A percentile compares a stretch with the other conserved stretches of the same genome.
phyloP scores from a whole-genome alignment of 2,113 vertebrate species.

The Neodontobutis hainanensis region DNA sequence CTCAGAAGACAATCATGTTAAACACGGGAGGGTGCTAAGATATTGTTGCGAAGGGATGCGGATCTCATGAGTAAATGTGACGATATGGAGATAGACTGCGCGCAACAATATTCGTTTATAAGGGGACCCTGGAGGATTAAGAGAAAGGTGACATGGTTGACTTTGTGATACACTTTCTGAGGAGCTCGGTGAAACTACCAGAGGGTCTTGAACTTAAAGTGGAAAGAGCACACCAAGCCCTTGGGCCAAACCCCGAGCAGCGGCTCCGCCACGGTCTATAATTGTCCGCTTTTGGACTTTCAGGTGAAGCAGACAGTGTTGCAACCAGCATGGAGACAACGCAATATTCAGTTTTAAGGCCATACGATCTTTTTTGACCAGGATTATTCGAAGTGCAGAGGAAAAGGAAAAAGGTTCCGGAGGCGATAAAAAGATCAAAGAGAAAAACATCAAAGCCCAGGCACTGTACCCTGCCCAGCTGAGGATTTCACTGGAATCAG shows the following conservation, averaged over 20 bases:
- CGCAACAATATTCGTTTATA: not conserved
- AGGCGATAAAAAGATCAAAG: no score
- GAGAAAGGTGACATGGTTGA: not conserved
- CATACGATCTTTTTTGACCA: no score
- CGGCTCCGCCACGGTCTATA: not conserved
- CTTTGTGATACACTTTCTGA: not conserved
- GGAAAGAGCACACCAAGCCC: not conserved
- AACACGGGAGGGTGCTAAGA: not conserved
- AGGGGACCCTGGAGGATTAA: not conserved
- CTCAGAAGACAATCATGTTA: not conserved
- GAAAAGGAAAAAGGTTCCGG: no score
- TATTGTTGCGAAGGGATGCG: not conserved
- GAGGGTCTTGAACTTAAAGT: not conserved
- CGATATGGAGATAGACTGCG: not conserved
- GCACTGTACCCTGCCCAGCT: no score
- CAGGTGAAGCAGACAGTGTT: no score
- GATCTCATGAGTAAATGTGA: not conserved
- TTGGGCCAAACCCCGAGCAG: not conserved
- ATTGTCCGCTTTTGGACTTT: no score
- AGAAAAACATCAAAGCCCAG: no score
- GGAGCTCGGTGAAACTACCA: not conserved
- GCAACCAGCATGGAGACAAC: no score
- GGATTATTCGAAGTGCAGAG: no score
- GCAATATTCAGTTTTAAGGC: no score
- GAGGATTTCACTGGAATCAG: no score